Evolutionary conservation across 2,888 invertebrate species (phyloP).

Genomic region (Lutraria lutraria): DNA sequence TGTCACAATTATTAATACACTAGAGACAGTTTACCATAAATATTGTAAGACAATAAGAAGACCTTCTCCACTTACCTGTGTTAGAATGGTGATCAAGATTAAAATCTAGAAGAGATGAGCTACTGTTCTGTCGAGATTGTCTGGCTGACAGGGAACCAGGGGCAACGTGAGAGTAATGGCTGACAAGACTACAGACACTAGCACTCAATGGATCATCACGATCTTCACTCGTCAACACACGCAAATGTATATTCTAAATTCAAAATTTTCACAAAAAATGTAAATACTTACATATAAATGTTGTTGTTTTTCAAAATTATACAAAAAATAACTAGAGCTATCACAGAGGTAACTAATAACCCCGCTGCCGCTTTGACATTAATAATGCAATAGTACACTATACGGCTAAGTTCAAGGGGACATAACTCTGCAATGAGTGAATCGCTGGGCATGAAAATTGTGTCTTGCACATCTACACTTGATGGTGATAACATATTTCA

Average conservation of each 20-base stretch:
- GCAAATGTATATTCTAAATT: conserved; percentile 51
- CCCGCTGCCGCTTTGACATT: no score
- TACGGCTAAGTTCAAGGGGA: no score
- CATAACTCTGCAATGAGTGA: no score
- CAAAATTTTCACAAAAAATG: not conserved
- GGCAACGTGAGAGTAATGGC: conserved; percentile 63
- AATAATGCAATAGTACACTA: no score
- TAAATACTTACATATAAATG: no score
- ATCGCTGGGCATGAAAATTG: no score
- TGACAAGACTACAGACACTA: conserved; percentile 74
- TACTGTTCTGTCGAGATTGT: conserved; percentile 77
- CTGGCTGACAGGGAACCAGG: conserved; percentile 56
- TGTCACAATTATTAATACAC: not conserved
- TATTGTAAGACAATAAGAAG: not conserved
- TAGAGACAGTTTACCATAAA: not conserved
- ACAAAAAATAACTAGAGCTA: no score
- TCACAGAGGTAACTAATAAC: no score
- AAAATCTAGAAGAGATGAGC: conserved; percentile 75
- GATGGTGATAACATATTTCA: no score
- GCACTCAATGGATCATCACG: conserved; percentile 65
- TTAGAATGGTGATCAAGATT: conserved; percentile 48
- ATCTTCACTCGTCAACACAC: conserved; percentile 44
- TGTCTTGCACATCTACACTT: no score
- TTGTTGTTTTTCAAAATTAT: no score
- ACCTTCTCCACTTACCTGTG: conserved; percentile 34